Conservation (phyloP, 53 echinoderm and acorn worm genomes). For the Actinopyga echinites region DNA sequence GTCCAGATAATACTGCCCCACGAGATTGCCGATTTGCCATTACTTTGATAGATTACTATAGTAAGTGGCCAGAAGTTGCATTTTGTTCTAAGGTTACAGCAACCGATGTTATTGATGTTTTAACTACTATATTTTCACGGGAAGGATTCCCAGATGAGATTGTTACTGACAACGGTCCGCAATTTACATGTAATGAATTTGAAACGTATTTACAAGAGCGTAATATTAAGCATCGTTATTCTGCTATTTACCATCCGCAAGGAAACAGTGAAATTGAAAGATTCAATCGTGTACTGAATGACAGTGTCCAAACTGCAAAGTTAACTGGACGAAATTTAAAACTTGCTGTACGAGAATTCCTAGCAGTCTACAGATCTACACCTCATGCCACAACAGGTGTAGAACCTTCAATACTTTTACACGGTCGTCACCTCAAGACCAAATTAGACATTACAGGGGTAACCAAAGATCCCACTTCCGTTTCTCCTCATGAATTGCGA, state of each 20-base stretch:
- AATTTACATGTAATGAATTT: conserved; percentile 60
- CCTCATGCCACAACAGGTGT: conserved; percentile 26
- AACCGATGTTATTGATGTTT: neutral
- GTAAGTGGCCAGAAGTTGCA: conserved; percentile 65
- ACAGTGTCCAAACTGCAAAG: conserved; percentile 43
- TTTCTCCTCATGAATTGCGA: neutral
- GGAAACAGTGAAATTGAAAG: conserved; percentile 57
- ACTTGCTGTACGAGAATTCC: conserved; percentile 2
- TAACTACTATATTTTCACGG: conserved; percentile 29
- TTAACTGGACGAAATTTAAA: conserved; percentile 31
- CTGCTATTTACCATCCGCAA: conserved; percentile 58
- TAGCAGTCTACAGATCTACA: conserved; percentile 6
- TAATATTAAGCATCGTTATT: conserved; percentile 51
- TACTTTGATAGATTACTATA: conserved; percentile 39
- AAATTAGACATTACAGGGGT: neutral
- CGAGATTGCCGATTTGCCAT: conserved; percentile 37
- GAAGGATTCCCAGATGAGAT: conserved; percentile 59
- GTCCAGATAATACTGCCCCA: conserved; percentile 49
- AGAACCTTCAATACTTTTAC: conserved; percentile 21
- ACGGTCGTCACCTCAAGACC: neutral
- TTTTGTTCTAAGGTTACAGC: conserved; percentile 21
- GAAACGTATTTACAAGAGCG: conserved; percentile 33
- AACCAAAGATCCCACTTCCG: neutral
- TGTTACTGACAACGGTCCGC: conserved; percentile 61
- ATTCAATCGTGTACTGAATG: conserved; percentile 55